phyloP scores from a whole-genome alignment of 1,140 invertebrate genomes.

The Ericerus pela region DNA sequence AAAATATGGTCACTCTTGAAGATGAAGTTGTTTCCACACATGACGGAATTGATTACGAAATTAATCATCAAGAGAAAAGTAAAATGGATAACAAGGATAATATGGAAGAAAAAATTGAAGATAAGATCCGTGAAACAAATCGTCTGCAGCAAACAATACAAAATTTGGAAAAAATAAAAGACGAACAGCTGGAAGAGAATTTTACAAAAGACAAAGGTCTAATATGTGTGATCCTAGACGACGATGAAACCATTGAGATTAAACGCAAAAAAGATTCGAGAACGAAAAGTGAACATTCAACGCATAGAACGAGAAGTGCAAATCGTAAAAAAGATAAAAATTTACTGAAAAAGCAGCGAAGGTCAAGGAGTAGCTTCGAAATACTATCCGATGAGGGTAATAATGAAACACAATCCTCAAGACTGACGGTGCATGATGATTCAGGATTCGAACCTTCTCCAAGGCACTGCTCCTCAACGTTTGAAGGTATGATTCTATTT shows the following conservation, averaged over 20 bases:
- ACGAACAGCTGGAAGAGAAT: not conserved
- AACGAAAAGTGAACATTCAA: not conserved
- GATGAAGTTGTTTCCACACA: not conserved
- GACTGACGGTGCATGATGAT: slow-evolving; percentile 18
- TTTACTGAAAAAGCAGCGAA: not conserved
- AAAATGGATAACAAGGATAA: not conserved
- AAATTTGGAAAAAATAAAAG: not conserved
- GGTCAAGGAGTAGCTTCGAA: slow-evolving; percentile 9
- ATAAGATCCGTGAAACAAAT: no score
- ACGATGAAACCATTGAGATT: slow-evolving; percentile 4
- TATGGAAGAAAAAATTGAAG: not conserved
- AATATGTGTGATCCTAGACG: not conserved
- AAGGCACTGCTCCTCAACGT: slow-evolving; percentile 14
- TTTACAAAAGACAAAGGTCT: not conserved
- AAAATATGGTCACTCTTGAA: not conserved
- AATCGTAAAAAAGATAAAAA: slow-evolving; percentile 1
- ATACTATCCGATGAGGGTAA: slow-evolving; percentile 13
- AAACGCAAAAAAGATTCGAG: slow-evolving; percentile 1
- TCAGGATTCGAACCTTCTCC: slow-evolving; percentile 23
- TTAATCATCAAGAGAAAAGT: no score
- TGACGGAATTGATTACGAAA: not conserved
- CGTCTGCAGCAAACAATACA: not conserved
- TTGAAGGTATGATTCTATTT: not conserved
- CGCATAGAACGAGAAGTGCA: slow-evolving; percentile 4
- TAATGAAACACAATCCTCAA: not conserved